These are phyloP conservation scores for Tychaedon coryphoeus DNA, from an alignment of 2,113 vertebrate genomes.

Conservation along the genomic window DNA sequence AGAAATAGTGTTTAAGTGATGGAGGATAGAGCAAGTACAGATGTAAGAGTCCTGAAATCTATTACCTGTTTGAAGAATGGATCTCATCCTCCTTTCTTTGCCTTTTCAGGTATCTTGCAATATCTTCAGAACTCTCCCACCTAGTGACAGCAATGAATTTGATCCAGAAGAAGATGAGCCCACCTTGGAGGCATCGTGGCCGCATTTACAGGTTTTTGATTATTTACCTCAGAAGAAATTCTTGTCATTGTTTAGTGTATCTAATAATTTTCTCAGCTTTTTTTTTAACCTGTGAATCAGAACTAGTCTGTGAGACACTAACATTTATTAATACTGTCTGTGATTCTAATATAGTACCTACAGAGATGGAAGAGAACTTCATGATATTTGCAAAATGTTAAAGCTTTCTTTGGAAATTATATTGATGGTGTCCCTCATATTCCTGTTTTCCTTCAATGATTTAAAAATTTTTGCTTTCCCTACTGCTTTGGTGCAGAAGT, in stretches of 20 bases:
- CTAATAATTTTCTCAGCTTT: not conserved
- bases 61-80: not conserved
- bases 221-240: not conserved
- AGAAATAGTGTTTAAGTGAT: not conserved
- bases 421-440: not conserved
- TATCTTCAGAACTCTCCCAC: slow-evolving; percentile 99
- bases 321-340: not conserved
- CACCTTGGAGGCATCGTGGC: slow-evolving; percentile 97
- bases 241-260: not conserved
- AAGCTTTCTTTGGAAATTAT: not conserved
- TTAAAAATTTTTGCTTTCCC: not conserved
- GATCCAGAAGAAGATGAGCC: slow-evolving; percentile 99
- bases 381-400: not conserved
- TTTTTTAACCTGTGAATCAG: not conserved
- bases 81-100: not conserved
- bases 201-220: slow-evolving; percentile 90
- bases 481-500: not conserved
- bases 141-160: slow-evolving; percentile 98
- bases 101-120: slow-evolving; percentile 92
- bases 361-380: not conserved
- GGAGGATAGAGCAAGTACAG: not conserved
- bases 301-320: not conserved
- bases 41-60: not conserved
- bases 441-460: not conserved
- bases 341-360: not conserved